These are phyloP conservation scores for Rallus limicola DNA, from an alignment of 2,113 vertebrate species.

Conservation along the genomic window DNA sequence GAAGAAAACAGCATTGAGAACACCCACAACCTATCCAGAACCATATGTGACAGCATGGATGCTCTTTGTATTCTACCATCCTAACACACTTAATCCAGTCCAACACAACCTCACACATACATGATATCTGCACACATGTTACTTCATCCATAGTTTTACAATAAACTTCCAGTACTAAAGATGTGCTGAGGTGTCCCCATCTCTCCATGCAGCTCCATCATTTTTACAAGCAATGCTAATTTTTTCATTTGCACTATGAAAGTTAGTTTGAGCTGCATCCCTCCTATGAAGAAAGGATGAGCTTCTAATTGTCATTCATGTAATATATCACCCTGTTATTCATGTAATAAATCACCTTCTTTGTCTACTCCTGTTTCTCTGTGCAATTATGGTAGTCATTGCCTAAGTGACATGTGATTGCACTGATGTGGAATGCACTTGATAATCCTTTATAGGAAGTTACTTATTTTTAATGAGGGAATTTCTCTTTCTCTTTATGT, in stretches of 20 bases:
- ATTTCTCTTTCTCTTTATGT: background rate
- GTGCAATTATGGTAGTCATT: background rate
- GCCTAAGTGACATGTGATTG: background rate
- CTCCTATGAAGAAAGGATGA: background rate
- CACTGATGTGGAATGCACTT: background rate
- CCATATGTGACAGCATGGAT: background rate
- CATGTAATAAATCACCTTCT: background rate
- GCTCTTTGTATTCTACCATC: background rate
- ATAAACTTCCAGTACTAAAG: background rate
- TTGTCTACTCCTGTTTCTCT: background rate
- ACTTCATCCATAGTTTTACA: background rate
- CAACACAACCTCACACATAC: background rate
- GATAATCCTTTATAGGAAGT: background rate
- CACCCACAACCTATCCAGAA: background rate
- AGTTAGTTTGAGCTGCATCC: background rate
- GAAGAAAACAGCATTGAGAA: background rate
- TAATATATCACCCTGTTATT: background rate
- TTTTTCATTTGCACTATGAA: background rate
- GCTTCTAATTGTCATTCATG: background rate
- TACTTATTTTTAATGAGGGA: background rate
- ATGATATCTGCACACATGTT: background rate
- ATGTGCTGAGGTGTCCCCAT: background rate
- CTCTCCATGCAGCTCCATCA: background rate
- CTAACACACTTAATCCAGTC: background rate
- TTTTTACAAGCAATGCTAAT: background rate